Base-by-base conservation (phyloP, 2,888 invertebrate species). In the Eretmocerus hayati region DNA sequence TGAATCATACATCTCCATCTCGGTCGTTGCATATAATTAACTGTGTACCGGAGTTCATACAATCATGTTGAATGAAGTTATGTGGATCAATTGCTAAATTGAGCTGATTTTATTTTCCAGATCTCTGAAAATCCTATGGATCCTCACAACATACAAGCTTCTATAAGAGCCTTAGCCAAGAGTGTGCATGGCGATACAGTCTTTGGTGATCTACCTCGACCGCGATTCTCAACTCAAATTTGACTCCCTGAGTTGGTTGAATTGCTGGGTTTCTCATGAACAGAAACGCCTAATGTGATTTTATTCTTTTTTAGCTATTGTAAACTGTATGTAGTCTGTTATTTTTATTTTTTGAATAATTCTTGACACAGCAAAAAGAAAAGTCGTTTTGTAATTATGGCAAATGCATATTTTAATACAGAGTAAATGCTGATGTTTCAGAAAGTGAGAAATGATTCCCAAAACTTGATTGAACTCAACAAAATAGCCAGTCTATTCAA, bases 161-260 rank as follows among this genome's bases (percentile, higher is more conserved):
- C 88, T 68, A 92, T 93, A 68, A 87, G 89, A 72, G 91, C 91
- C n/a, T 74, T 93, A 62, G 91, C 92, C 18, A 85, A 86, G 62
- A 92, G 91, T 60, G 88, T 92, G 53, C 89, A 89, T 73, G 90
- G 87, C 53, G 90, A 91, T 72, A 77, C 83, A 20, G 85, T 89
- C 58, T 92, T 90, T 74, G 87, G 87, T 18, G 93, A 92, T 65
- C 75, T 92, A 65, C 93, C 93, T 36, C 79, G 86, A 54, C 89
- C 90, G 55, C 81, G 90, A 64, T 84, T 88, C 76, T 85, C 85
- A 69, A 87, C 87, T 54, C 85, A 87, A 76, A 86, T 89, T 75
- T 89, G 84, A 80, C 62, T 65, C 56, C 39, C 49, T 49, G 54
- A 52, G 36, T 15, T 19, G 22, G 26, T 39, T 46, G 35, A 16